Percentiles rank a stretch among this genome's conserved stretches.
Conservation (phyloP, 2,113 vertebrate genomes). For the Bolborhynchus lineola region DNA sequence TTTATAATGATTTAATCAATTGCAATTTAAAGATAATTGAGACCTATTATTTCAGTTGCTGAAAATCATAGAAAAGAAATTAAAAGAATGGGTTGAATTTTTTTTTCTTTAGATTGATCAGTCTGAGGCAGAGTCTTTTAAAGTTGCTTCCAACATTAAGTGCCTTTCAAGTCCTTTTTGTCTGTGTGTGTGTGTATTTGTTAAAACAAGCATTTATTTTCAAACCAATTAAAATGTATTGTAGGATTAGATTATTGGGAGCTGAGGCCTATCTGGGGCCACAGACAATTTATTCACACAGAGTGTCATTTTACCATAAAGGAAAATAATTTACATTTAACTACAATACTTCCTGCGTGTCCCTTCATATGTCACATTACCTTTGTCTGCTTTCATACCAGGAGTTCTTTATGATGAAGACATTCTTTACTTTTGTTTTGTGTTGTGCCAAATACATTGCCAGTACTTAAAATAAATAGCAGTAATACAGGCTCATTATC, state of each 20-base stretch:
- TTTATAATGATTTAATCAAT: background rate
- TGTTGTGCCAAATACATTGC: background rate
- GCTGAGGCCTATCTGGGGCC: background rate
- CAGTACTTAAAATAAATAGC: slow-evolving; percentile 49
- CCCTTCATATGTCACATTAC: background rate
- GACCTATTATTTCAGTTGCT: background rate
- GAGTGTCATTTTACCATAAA: background rate
- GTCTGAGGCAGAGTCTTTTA: background rate
- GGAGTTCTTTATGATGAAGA: background rate
- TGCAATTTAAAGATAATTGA: slow-evolving; percentile 3
- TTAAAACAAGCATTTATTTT: background rate
- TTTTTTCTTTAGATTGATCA: background rate
- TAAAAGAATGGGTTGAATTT: background rate
- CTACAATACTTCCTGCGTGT: background rate
- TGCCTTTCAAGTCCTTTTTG: background rate
- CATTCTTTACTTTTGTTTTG: slow-evolving; percentile 7
- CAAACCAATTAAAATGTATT: background rate
- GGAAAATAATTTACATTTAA: background rate
- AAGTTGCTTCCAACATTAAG: background rate
- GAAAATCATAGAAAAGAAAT: background rate
- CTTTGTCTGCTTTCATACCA: background rate
- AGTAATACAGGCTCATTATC: slow-evolving; percentile 40
- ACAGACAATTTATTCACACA: background rate
- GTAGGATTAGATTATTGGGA: background rate
- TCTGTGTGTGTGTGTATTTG: background rate